These are phyloP conservation scores for Oryzias celebensis DNA, from an alignment of 2,113 vertebrate genomes.

Conservation along the genomic window DNA sequence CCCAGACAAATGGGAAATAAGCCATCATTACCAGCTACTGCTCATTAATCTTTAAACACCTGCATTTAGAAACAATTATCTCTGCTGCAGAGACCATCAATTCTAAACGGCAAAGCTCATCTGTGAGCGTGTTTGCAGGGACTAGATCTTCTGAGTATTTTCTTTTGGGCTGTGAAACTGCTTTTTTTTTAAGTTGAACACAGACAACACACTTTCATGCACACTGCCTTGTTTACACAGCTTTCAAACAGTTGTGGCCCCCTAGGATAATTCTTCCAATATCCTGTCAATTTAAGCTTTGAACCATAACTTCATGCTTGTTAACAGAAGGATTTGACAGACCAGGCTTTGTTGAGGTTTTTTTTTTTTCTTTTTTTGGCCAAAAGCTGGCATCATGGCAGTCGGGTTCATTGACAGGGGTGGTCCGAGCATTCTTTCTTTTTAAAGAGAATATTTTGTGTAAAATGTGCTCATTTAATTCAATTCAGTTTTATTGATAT, in stretches of 20 bases:
- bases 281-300: conserved; percentile 43
- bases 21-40: conserved; percentile 75
- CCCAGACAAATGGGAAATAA: conserved; percentile 72
- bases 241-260: conserved; percentile 53
- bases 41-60: conserved; percentile 77
- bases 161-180: conserved; percentile 30
- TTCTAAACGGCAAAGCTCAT: conserved; percentile 60
- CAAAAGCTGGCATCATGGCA: too few relatives aligned
- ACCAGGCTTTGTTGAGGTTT: conserved; percentile 9
- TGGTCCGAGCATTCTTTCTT: too few relatives aligned
- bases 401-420: too few relatives aligned
- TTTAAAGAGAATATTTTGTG: too few relatives aligned
- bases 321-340: conserved; percentile 36
- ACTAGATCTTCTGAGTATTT: too few relatives aligned
- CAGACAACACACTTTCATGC: conserved; percentile 60
- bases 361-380: background rate
- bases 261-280: conserved; percentile 60
- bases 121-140: conserved; percentile 43
- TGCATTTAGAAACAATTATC: conserved; percentile 77
- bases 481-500: too few relatives aligned
- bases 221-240: conserved; percentile 61
- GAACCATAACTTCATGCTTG: conserved; percentile 49
- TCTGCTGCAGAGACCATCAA: conserved; percentile 61
- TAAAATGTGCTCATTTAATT: too few relatives aligned
- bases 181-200: background rate